Base-by-base conservation (phyloP, 2,888 invertebrate species). In the Microctonus hyperodae region DNA sequence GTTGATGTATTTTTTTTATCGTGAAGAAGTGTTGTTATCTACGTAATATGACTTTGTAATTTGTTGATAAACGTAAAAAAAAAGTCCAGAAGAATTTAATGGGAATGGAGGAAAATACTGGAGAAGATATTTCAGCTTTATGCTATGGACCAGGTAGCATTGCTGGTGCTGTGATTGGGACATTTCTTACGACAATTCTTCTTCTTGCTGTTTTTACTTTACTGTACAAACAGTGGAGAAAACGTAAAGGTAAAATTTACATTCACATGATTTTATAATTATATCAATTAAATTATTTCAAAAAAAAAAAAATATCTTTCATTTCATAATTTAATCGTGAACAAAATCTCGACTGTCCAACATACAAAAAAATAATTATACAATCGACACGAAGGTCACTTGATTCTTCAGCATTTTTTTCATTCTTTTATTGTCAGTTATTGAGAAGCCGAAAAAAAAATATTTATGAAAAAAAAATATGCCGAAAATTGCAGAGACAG, bases 81-180 rank as follows among this genome's bases (percentile, higher is more conserved):
- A 4, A 37, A n/a, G n/a, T 13, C 20, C 56, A 48, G 53, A 63
- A 4, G 67, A 53, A 68, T 33, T 50, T 50, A 35, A 57, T 51
- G 25, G 77, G 74, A 55, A 74, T 69, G 73, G 81, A 78, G 61
- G 80, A 79, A 65, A 78, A 78, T 40, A 78, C 57, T 23, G 55
- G 75, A 63, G 74, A 75, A 72, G 78, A 78, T 71, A 76, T 74
- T 66, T n/a, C 16, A 6, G 44, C 40, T n/a, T 23, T 62, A n/a
- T 91, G 91, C 84, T 91, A 89, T 85, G 88, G 89, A 75, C 87
- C 89, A 76, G 91, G 90, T 72, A 90, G 90, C 80, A 87, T 92
- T 69, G 91, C 90, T 68, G 89, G 90, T 68, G 89, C 91, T 72
- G 90, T 92, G 69, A 87, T 92, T 74, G 89, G 91, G 76, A 91